A percentile compares a stretch with the other conserved stretches of the same genome.
Conservation (phyloP, 2,888 invertebrate species). For the Xestia sexstrigata region DNA sequence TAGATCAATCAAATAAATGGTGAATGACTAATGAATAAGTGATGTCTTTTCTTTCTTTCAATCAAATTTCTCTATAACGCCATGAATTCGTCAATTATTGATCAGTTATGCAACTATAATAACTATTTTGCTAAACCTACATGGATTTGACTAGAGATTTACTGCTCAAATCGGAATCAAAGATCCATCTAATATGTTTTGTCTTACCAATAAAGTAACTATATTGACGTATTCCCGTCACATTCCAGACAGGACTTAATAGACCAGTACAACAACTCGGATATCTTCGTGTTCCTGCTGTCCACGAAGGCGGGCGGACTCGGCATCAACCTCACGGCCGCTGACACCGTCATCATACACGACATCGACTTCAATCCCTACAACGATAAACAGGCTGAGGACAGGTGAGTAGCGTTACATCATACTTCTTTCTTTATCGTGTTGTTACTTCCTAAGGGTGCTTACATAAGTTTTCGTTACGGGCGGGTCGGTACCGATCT, state of each 20-base stretch:
- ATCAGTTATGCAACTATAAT: no score
- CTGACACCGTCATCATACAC: slow-evolving; percentile 98
- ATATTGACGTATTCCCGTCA: neutral
- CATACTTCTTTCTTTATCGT: no score
- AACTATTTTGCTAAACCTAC: neutral
- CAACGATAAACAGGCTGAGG: slow-evolving; percentile 99
- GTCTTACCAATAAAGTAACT: neutral
- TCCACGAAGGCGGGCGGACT: slow-evolving; percentile 99
- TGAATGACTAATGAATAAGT: neutral
- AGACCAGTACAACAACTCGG: slow-evolving; percentile 96
- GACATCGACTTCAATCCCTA: slow-evolving; percentile 99
- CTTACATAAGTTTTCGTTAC: no score
- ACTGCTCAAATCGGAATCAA: neutral
- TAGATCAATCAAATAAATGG: neutral
- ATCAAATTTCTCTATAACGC: no score
- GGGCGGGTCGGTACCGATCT: no score
- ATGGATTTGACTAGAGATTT: neutral
- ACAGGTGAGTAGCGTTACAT: slow-evolving; percentile 89
- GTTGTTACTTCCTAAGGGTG: no score
- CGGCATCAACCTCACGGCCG: slow-evolving; percentile 98
- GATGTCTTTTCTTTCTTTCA: no score
- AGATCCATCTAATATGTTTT: neutral
- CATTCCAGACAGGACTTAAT: slow-evolving; percentile 95
- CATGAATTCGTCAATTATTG: no score
- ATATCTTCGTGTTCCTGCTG: slow-evolving; percentile 97